Evolutionary conservation across 2,113 vertebrate species (phyloP), one percentile per base, ranked within the genome.

Genomic region (Anarrhichthys ocellatus): DNA sequence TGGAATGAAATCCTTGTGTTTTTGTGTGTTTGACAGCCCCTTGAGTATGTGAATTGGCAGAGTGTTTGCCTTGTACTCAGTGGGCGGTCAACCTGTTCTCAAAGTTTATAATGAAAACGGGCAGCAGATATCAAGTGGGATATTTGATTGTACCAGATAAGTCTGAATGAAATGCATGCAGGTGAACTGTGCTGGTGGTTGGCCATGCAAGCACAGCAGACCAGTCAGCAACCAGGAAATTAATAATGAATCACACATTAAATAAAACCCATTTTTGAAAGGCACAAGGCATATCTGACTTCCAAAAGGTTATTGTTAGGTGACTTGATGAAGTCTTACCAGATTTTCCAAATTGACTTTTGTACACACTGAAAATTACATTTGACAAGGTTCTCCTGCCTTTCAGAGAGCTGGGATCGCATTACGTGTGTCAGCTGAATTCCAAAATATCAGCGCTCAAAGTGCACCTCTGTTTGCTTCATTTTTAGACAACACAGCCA

Each of bases 401-500:
- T 78, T 72, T 72, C 27, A 73, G 29, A 17, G 40, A 80, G 32
- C 78, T 58, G 4, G 29, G 38, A 71, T 74, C 54, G 29, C 67
- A 69, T 88, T 85, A 80, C 6, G 14, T 66, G 69, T 76, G 68
- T 67, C 73, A 50, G 18, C 58, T 63, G 52, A 34, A 63, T 40
- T 75, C 17, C 4, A 29, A 64, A 83, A 67, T 54, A 67, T 18
- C 59, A 61, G 40, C 15, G 63, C 50, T 82, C 73, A n/a, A n/a
- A n/a, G 27, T 34, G 22, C 54, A 42, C 27, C 58, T 73, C 34
- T 78, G 36, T 63, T 63, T 9, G 22, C 62, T 42, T 76, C 5
- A 3, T 50, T 82, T 85, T 67, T 6, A 99, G 98, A 99, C 95
- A 98, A 98, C 82, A 98, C 97, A 40, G 98, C 97, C 17, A 90